Conservation (phyloP, 2,797 vertebrate species). For the Urophycis tenuis region DNA sequence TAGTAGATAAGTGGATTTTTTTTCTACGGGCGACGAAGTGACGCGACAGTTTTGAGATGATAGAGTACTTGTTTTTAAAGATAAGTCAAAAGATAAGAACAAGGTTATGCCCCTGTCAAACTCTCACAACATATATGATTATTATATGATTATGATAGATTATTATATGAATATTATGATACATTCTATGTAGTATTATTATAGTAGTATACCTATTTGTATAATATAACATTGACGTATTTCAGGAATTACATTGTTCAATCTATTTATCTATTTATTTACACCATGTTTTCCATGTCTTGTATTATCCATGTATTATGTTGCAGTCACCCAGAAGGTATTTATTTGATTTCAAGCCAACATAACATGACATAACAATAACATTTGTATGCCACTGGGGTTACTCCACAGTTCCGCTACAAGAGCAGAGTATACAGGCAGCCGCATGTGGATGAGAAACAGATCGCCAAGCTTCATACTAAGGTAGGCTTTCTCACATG, state of each 20-base stretch:
- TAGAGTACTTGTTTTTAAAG: background rate
- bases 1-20: background rate
- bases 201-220: too few relatives aligned
- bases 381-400: background rate
- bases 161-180: too few relatives aligned
- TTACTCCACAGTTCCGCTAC: conserved; percentile 80
- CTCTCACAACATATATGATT: too few relatives aligned
- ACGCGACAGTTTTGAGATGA: background rate
- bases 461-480: conserved; percentile 86
- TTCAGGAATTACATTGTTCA: background rate
- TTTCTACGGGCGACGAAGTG: too few relatives aligned
- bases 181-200: too few relatives aligned
- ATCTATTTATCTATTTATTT: background rate
- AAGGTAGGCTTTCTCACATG: conserved; percentile 69
- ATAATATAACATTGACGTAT: too few relatives aligned
- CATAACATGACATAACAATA: background rate
- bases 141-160: too few relatives aligned
- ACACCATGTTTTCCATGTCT: background rate
- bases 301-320: background rate
- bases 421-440: conserved; percentile 88
- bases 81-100: background rate
- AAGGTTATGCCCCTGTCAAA: background rate
- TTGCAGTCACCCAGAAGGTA: background rate
- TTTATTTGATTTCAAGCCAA: background rate
- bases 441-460: conserved; percentile 81